phyloP scores from a whole-genome alignment of 2,888 invertebrate species.

The Agrypnus murinus region DNA sequence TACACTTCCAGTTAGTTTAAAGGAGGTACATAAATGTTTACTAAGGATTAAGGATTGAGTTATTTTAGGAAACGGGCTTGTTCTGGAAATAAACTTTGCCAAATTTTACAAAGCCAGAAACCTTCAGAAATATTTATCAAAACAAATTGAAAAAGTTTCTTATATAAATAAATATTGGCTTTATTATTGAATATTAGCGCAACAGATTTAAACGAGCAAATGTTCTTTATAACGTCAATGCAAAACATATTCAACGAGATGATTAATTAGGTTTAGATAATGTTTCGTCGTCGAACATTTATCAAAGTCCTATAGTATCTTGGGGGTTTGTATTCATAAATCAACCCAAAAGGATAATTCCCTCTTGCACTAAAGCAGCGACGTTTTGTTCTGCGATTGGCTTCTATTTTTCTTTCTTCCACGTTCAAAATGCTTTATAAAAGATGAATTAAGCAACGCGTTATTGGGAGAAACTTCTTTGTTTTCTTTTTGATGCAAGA shows the following conservation, averaged over 20 bases:
- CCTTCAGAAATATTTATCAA: too few species aligned
- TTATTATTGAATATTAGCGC: conserved; percentile 6
- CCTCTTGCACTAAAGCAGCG: conserved; percentile 44
- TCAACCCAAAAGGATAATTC: conserved; percentile 49
- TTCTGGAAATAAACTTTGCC: too few species aligned
- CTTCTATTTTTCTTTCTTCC: conserved; percentile 41
- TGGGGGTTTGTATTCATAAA: conserved; percentile 52
- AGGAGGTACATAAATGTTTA: too few species aligned
- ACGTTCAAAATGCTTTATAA: conserved; percentile 36
- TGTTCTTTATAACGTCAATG: conserved; percentile 33
- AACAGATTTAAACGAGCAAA: conserved; percentile 22
- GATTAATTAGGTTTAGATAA: conserved; percentile 51
- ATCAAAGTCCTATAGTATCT: conserved; percentile 51
- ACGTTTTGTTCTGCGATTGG: conserved; percentile 48
- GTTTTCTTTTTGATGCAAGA: conserved; percentile 30
- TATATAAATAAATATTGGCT: neutral
- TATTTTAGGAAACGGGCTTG: too few species aligned
- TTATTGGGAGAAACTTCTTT: conserved; percentile 37
- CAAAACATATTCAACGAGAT: conserved; percentile 45
- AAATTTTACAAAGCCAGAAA: too few species aligned
- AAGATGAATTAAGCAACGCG: conserved; percentile 43
- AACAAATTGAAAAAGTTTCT: too few species aligned
- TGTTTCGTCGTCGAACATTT: conserved; percentile 50
- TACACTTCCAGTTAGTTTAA: too few species aligned
- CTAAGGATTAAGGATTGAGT: too few species aligned